Evolutionary conservation across 2,888 invertebrate genomes (phyloP).

Genomic region (Eledone cirrhosa): DNA sequence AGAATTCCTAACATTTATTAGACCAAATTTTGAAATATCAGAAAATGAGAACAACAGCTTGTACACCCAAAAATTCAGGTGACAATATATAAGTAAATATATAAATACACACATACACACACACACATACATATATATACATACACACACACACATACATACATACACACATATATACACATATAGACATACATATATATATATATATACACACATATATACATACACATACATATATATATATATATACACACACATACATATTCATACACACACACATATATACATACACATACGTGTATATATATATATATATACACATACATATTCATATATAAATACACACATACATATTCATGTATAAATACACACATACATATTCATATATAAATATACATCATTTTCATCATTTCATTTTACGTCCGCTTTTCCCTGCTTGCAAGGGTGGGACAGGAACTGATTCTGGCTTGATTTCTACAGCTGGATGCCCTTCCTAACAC

Average conservation of each 20-base stretch:
- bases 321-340: slow-evolving; percentile 9
- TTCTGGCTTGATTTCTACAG: too few species aligned
- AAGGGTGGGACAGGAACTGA: too few species aligned
- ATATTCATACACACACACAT: not conserved
- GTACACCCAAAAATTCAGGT: too few species aligned
- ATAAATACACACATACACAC: not conserved
- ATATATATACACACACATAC: not conserved
- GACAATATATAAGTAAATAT: not conserved
- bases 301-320: slow-evolving; percentile 12
- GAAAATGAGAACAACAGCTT: too few species aligned
- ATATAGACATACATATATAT: slow-evolving; percentile 13
- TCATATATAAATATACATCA: too few species aligned
- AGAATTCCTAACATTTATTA: too few species aligned
- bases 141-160: not conserved
- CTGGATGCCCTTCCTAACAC: too few species aligned
- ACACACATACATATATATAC: slow-evolving; percentile 7
- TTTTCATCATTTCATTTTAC: too few species aligned
- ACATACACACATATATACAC: slow-evolving; percentile 3
- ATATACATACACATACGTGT: not conserved
- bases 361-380: too few species aligned
- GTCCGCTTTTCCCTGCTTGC: too few species aligned
- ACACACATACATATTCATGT: not conserved
- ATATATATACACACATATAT: not conserved
- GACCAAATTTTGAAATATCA: too few species aligned
- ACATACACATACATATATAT: not conserved